Conservation (phyloP, 2,113 vertebrate species). For the Cephalopterus ornatus region DNA sequence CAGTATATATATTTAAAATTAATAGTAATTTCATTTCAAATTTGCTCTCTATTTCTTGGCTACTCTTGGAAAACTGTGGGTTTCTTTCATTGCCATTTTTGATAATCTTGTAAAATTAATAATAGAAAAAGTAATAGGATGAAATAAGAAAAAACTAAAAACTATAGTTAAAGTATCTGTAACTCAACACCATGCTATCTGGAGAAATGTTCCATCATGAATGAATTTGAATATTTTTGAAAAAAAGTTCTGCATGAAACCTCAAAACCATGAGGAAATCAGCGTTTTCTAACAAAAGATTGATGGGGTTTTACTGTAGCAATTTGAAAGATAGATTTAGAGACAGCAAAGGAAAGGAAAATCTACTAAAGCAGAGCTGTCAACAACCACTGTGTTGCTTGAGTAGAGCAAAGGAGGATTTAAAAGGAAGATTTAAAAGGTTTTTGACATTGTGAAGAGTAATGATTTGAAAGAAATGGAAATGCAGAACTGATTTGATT, state of each 20-base stretch:
- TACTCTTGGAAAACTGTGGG: neutral
- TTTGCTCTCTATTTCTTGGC: neutral
- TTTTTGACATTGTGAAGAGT: neutral
- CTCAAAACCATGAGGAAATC: neutral
- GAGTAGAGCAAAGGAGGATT: neutral
- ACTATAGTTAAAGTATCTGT: neutral
- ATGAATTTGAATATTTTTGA: neutral
- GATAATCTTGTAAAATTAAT: neutral
- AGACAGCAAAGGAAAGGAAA: neutral
- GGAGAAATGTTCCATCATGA: neutral
- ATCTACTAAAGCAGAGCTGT: neutral
- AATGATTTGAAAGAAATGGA: neutral
- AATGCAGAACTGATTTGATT: neutral
- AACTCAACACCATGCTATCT: neutral
- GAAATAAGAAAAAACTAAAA: neutral
- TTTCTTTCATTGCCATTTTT: neutral
- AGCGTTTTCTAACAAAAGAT: neutral
- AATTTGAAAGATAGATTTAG: neutral
- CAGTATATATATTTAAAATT: neutral
- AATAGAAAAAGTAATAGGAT: neutral
- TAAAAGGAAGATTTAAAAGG: neutral
- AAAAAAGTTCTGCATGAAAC: neutral
- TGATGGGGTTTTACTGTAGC: neutral
- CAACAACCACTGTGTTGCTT: neutral
- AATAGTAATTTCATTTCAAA: neutral